Evolutionary conservation across 2,113 vertebrate genomes (phyloP), one percentile per base, ranked within the genome.

Genomic region (Phaethornis superciliosus): DNA sequence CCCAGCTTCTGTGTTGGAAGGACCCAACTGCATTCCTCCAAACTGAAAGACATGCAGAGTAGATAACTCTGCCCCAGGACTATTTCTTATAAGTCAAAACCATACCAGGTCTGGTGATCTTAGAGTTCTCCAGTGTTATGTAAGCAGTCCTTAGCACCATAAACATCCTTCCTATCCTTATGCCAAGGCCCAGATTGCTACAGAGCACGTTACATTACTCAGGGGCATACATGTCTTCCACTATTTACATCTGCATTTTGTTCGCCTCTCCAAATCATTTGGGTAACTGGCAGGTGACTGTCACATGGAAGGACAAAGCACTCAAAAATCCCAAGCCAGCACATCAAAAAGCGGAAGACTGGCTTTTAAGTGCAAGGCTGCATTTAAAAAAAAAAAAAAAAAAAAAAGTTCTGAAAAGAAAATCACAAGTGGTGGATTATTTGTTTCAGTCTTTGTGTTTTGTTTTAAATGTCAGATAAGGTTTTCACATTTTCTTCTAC

Each of bases 401-500:
- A 72, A 19, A 56, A 21, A 37, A 14, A 26, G 51, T 2, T 9
- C 30, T 49, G 32, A 47, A 81, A 40, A 62, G 32, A 60, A 65
- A 81, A 80, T 58, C n/a, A 91, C 17, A 82, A 90, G 75, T 17
- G 11, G 11, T 86, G 30, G 28, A 55, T 68, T n/a, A 74, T 60
- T 89, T 72, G 13, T 62, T 90, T 76, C 2, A 2, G 56, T 42
- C 37, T 84, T 81, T 60, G 69, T 3, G 3, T 75, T 92, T 80
- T 44, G 46, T 72, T 81, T 72, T 82, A 69, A 81, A 72, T 10
- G 46, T 33, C 1, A 3, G 14, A 8, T 76, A 65, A n/a, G n/a
- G 67, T 51, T 33, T 89, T 77, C 63, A 59, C 18, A 22, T 90
- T 90, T 94, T 79, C n/a, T 90, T 91, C 75, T 59, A 65, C 58